Evolutionary conservation across 2,888 invertebrate genomes (phyloP), one percentile per base, ranked within the genome.

Genomic region (Leptodirus hochenwartii): DNA sequence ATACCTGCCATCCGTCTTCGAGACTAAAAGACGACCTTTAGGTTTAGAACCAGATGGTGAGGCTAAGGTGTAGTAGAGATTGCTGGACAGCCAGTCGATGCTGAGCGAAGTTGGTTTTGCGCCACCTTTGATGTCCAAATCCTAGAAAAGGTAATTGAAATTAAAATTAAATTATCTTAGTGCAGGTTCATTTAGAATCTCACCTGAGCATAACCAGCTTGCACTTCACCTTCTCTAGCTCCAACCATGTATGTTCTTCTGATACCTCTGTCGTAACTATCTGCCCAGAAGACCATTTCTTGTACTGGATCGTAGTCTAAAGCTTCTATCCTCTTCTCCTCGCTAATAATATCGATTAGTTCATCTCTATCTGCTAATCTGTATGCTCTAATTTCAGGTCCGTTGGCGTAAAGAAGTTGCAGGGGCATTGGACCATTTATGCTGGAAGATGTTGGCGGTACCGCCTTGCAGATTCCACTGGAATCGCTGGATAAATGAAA

Each of bases 231-330:
- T 35, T 73, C 61, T 15, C 66, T 57, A 0, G 81, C 84, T 41
- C 79, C 72, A 2, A 90, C 68, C 72, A 93, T 80, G 51, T 79
- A 85, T 0, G 91, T 88, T 1, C 95, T 66, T 50, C 87, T 87
- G 39, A 95, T 87, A 2, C 81, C 80, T 50, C 80, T 78, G 35
- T 85, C 80, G 45, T 81, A 79, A 39, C 81, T 80, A 51, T 96
- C 95, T 0, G 88, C 85, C 93, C 96, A 98, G 61, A 87, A 96
- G 32, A 96, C 61, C 49, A 88, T 81, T 49, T 87, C 80, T 13
- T 64, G 59, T 34, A 64, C 66, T 0, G 84, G 78, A 53, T 93
- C 82, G 45, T 82, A 85, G 53, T 95, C 96, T 29, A 98, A 59
- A 1, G 88, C 82, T 46, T 88, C 81, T 31, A 96, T 81, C 29